Evolutionary conservation across 2,797 vertebrate species (phyloP).

Genomic region (Otolemur crassicaudatus): DNA sequence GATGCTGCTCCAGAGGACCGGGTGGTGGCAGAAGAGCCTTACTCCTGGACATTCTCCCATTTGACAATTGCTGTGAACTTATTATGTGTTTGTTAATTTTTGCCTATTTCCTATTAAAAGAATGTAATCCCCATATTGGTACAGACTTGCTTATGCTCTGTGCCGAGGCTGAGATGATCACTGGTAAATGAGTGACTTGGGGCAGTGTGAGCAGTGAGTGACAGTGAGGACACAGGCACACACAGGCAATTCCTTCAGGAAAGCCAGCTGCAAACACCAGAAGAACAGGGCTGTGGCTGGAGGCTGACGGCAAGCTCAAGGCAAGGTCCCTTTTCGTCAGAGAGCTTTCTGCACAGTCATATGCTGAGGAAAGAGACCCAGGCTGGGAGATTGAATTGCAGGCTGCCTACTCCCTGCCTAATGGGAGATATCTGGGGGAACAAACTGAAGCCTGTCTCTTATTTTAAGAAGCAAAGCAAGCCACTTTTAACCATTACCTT

Average conservation of each 20-base stretch:
- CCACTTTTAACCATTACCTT: conserved; percentile 46
- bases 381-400: background rate
- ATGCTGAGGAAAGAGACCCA: background rate
- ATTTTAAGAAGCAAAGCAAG: conserved; percentile 12
- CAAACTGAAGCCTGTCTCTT: background rate
- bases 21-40: background rate
- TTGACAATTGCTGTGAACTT: background rate
- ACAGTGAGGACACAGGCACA: background rate
- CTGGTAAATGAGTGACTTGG: background rate
- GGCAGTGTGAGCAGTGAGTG: background rate
- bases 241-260: background rate
- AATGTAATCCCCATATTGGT: background rate
- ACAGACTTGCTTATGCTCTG: background rate
- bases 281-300: background rate
- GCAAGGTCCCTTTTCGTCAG: background rate
- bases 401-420: background rate
- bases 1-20: background rate
- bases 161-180: background rate
- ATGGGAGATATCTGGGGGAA: background rate
- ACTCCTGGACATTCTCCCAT: too few species aligned
- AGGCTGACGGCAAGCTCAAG: background rate
- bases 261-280: background rate
- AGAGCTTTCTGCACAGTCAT: background rate
- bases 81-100: background rate
- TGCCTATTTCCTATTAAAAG: background rate